phyloP scores from a whole-genome alignment of 2,888 invertebrate genomes.

The Noctua pronuba region DNA sequence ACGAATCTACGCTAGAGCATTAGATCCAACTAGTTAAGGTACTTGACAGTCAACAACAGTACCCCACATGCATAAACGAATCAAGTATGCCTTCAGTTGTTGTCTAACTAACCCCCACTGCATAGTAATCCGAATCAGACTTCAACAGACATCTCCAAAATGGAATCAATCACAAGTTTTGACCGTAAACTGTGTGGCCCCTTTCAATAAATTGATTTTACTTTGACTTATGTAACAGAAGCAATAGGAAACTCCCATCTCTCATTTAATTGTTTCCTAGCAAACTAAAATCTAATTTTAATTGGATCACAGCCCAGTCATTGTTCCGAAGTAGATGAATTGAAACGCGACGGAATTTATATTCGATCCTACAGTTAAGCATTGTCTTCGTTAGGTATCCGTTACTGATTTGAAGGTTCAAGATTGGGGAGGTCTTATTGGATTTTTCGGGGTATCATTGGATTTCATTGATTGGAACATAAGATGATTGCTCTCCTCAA shows the following conservation, averaged over 20 bases:
- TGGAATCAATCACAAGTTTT: constrained; percentile 40
- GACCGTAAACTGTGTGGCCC: constrained; percentile 45
- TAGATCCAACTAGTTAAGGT: background rate
- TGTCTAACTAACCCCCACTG: constrained; percentile 8
- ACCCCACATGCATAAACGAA: constrained; percentile 1
- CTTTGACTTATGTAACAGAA: constrained; percentile 60
- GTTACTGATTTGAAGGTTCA: constrained; percentile 56
- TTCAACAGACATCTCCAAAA: constrained; percentile 27
- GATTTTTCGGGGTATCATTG: constrained; percentile 48
- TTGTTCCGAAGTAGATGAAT: constrained; percentile 72
- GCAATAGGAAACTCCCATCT: constrained; percentile 66
- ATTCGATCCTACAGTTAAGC: constrained; percentile 58
- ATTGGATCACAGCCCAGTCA: constrained; percentile 70
- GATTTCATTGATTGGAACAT: constrained; percentile 49
- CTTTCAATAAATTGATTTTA: constrained; percentile 62
- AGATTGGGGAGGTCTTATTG: constrained; percentile 48
- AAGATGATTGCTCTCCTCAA: constrained; percentile 43
- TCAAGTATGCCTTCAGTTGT: constrained; percentile 14
- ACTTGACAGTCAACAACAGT: constrained; percentile 3
- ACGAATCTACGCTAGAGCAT: background rate
- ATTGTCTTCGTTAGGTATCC: constrained; percentile 64
- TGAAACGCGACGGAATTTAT: constrained; percentile 65
- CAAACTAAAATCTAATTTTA: constrained; percentile 75
- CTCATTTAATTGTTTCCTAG: constrained; percentile 72
- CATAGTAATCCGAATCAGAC: constrained; percentile 7